Percentiles rank a stretch among this genome's conserved stretches.
phyloP scores from a whole-genome alignment of 2,797 vertebrate genomes.

The Tympanoctomys barrerae region DNA sequence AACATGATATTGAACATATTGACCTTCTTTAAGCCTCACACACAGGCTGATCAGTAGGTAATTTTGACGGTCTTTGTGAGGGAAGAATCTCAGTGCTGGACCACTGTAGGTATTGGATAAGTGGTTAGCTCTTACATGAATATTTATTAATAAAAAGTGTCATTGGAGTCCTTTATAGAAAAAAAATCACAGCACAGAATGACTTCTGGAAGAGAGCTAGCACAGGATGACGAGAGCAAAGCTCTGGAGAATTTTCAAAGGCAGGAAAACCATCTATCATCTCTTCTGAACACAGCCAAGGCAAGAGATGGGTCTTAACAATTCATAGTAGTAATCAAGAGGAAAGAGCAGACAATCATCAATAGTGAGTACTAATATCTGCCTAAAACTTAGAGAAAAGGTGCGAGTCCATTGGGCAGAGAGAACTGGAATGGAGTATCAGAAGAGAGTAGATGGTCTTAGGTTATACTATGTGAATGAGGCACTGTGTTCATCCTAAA shows the following conservation, averaged over 20 bases:
- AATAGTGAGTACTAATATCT: background rate
- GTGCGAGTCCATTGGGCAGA: background rate
- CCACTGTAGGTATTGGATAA: background rate
- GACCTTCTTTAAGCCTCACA: background rate
- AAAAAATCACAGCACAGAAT: background rate
- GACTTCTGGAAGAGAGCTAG: background rate
- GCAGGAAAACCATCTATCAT: background rate
- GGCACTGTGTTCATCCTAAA: background rate
- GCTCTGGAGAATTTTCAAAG: constrained; percentile 17
- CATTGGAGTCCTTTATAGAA: background rate
- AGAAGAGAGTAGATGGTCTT: background rate
- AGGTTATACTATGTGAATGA: background rate
- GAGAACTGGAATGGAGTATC: fast-evolving
- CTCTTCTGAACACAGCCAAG: background rate
- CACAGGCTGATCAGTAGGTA: background rate
- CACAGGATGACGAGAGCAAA: background rate
- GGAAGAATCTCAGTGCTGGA: background rate
- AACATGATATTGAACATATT: background rate
- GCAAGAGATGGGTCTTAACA: background rate
- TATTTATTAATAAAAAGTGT: background rate
- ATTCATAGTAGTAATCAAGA: background rate
- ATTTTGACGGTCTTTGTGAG: background rate
- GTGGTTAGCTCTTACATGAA: background rate
- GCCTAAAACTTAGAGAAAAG: background rate
- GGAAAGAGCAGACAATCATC: background rate